Conservation (phyloP, 2,888 invertebrate species). For the Amiota minor region DNA sequence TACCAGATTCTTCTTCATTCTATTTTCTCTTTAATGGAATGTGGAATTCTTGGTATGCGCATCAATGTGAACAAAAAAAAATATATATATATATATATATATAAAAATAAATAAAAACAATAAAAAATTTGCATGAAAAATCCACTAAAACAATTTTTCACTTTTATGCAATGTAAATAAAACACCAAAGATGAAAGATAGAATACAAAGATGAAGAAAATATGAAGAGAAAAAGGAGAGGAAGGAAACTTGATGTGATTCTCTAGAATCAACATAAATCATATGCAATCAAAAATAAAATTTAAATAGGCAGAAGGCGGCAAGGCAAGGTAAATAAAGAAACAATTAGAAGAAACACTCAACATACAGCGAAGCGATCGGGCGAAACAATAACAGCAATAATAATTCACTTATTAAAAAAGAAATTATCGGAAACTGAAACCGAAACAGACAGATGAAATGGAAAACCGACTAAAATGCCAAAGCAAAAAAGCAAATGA, state of each 20-base stretch:
- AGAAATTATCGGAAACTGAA: conserved; percentile 22
- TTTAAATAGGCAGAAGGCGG: too few relatives aligned
- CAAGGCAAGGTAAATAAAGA: conserved; percentile 4
- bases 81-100: too few relatives aligned
- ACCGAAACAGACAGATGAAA: not conserved
- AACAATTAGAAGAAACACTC: conserved; percentile 6
- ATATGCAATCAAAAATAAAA: not conserved
- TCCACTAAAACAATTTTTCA: not conserved
- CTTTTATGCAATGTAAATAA: too few relatives aligned
- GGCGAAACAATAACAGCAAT: not conserved
- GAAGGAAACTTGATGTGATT: not conserved
- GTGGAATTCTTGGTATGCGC: not conserved
- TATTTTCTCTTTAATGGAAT: too few relatives aligned
- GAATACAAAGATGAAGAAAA: not conserved
- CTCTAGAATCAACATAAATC: not conserved
- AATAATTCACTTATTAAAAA: conserved; percentile 52
- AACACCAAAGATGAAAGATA: not conserved
- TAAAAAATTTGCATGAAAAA: not conserved
- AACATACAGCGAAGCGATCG: not conserved
- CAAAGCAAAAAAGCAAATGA: not conserved
- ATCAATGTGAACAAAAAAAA: not conserved
- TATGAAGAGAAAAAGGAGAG: not conserved
- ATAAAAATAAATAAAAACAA: not conserved
- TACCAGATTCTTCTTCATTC: conserved; percentile 2
- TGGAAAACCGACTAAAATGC: not conserved